Evolutionary conservation across 2,888 invertebrate species (phyloP), one percentile per base, ranked within the genome.

Genomic region (Melipona bicolor): DNA sequence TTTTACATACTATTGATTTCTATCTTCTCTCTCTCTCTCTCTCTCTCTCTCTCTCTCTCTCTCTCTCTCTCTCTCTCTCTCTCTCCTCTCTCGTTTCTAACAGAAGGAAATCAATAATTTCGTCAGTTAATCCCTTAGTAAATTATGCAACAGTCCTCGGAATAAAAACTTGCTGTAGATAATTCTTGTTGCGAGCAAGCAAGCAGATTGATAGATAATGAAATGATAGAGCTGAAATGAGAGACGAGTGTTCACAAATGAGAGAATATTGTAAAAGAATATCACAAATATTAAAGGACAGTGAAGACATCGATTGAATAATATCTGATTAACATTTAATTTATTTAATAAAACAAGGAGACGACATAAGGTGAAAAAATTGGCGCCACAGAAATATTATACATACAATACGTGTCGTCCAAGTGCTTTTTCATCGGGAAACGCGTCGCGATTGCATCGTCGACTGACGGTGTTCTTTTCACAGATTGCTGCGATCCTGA

Each of bases 341-440:
- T 43, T 36, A 5, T 36, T 36, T 36, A 36, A 36, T 36, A 2
- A 43, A 43, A 43, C 43, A 43, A 43, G 43, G 36, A 43, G 24
- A 32, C 4, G 6, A n/a, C 15, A 19, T 27, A 62, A 2, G 32
- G 4, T 21, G 13, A 0, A 64, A 43, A 62, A 36, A 62, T 70
- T 50, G 36, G 24, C 21, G 50, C 19, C n/a, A 61, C 21, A 36
- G 21, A 24, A 43, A 43, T 36, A 9, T 52, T 19, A 19, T 52
- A 52, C 15, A 32, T 67, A n/a, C 21, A 68, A 61, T 61, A 52
- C 56, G 72, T 68, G 61, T 77, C 79, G 80, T 86, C 80, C 86
- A 86, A 83, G 64, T 86, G 86, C 83, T 83, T 86, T 83, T 80
- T 78, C 78, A 80, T 80, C 70, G 69, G 49, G 67, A 77, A 69